Percentiles rank a stretch among this genome's conserved stretches.
Conservation (phyloP, 2,113 vertebrate species). For the Mastomys natalensis region DNA sequence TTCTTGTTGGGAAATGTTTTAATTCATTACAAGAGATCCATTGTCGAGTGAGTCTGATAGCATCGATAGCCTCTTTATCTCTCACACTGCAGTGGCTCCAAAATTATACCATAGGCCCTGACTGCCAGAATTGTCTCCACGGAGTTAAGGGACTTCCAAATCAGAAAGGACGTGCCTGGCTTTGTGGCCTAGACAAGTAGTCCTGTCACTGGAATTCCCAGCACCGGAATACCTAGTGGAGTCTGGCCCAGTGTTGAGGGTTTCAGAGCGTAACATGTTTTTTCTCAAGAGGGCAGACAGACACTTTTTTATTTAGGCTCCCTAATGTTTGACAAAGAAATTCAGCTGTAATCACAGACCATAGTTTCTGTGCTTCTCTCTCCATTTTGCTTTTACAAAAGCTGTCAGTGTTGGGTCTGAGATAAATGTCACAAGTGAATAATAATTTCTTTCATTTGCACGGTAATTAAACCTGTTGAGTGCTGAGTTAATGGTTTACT, state of each 20-base stretch:
- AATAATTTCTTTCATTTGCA: constrained; percentile 89
- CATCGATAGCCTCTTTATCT: constrained; percentile 82
- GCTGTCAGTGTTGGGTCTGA: constrained; percentile 81
- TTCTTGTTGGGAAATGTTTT: constrained; percentile 74
- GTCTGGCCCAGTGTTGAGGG: constrained; percentile 81
- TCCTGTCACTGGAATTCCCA: constrained; percentile 85
- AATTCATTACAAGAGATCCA: constrained; percentile 74
- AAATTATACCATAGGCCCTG: constrained; percentile 83
- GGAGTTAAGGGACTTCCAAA: constrained; percentile 86
- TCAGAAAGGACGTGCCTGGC: constrained; percentile 75
- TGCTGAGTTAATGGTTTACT: constrained; percentile 84
- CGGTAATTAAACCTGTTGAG: constrained; percentile 88
- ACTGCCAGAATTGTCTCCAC: constrained; percentile 85
- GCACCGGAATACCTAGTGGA: constrained; percentile 79
- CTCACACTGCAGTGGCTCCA: constrained; percentile 75
- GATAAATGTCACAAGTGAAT: constrained; percentile 88
- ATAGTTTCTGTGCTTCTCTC: constrained; percentile 69
- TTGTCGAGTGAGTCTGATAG: constrained; percentile 73
- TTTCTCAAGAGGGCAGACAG: constrained; percentile 86
- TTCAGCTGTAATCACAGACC: constrained; percentile 85
- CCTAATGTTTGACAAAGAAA: constrained; percentile 89
- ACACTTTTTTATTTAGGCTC: constrained; percentile 89
- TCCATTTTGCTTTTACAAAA: constrained; percentile 74
- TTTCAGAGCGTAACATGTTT: constrained; percentile 87
- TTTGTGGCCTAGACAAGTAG: constrained; percentile 84